Evolutionary conservation across 2,888 invertebrate genomes (phyloP), one percentile per base, ranked within the genome.

Genomic region (Drosophila infuscata): DNA sequence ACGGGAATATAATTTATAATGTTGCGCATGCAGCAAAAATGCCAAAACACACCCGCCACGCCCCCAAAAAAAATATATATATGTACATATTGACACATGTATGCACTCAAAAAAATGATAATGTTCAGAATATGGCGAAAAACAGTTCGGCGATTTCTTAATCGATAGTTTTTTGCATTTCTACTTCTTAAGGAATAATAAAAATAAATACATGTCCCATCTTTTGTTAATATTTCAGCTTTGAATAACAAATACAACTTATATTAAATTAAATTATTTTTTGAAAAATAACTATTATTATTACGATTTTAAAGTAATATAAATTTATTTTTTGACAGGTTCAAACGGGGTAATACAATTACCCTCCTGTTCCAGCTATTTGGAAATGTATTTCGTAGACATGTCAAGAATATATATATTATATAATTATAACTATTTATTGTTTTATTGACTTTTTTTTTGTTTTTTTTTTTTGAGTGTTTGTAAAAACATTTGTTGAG

Each of bases 1-100:
- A 85, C 85, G 85, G 89, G 89, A 89, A 89, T 88, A 77, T 88
- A 64, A 89, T 76, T 82, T 75, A 88, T 84, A 88, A 76, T 81
- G 72, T 84, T 84, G 85, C 85, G 74, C 85, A 89, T 84, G 71
- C 76, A 33, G 70, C 74, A 85, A 85, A 89, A 82, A 85, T 85
- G 89, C 74, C 88, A 89, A 79, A 84, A 81, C 77, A 81, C 76
- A 81, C 64, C 68, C 60, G 77, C 38, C 82, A 84, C 84, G 89
- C 84, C 84, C 79, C 79, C 82, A 66, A 77, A 38, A 38, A 51
- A n/a, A 32, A 48, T n/a, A 48, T 35, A 49, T 61, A n/a, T n/a
- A n/a, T n/a, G n/a, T n/a, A n/a, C n/a, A n/a, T n/a, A 72, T 54
- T 65, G 72, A 57, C 59, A 62, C 59, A 62, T 38, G 12, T 17